phyloP scores from a whole-genome alignment of 2,113 vertebrate species.

The Stigmatopora nigra region DNA sequence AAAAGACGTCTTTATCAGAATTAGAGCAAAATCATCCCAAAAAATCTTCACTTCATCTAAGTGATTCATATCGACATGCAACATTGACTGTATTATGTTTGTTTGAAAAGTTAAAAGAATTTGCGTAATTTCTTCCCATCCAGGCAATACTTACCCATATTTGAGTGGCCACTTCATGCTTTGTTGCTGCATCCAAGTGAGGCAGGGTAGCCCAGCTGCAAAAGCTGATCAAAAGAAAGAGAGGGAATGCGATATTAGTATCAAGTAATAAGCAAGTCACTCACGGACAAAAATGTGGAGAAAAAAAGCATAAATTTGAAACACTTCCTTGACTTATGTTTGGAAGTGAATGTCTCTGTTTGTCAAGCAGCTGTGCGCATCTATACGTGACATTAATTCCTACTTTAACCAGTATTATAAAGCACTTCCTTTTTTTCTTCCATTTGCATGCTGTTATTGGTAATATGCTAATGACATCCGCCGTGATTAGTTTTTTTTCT shows the following conservation, averaged over 20 bases:
- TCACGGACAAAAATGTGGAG: constrained; percentile 60
- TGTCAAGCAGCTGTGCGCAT: constrained; percentile 78
- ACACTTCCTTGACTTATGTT: constrained; percentile 70
- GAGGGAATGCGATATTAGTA: constrained; percentile 68
- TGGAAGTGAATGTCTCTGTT: constrained; percentile 69
- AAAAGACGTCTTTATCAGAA: constrained; percentile 52
- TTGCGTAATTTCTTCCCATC: constrained; percentile 61
- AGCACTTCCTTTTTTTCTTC: constrained; percentile 60
- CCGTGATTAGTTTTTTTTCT: constrained; percentile 91
- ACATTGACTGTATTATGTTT: constrained; percentile 66
- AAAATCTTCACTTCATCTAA: constrained; percentile 54
- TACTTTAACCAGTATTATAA: constrained; percentile 74
- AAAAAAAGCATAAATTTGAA: constrained; percentile 66
- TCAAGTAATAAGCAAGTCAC: constrained; percentile 64
- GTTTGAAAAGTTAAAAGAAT: constrained; percentile 73
- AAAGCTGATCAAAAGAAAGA: constrained; percentile 67
- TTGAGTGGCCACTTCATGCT: constrained; percentile 71
- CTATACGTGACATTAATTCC: constrained; percentile 74
- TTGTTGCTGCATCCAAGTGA: constrained; percentile 68
- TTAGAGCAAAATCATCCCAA: constrained; percentile 35
- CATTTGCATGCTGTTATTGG: constrained; percentile 82
- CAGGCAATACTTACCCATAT: constrained; percentile 65
- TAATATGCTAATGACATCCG: constrained; percentile 91
- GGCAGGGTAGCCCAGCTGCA: constrained; percentile 70
- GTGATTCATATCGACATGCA: constrained; percentile 62